Evolutionary conservation across 64 coral and sea anemone species (phyloP), one percentile per base, ranked within the genome.

Genomic region (Actinia equina): DNA sequence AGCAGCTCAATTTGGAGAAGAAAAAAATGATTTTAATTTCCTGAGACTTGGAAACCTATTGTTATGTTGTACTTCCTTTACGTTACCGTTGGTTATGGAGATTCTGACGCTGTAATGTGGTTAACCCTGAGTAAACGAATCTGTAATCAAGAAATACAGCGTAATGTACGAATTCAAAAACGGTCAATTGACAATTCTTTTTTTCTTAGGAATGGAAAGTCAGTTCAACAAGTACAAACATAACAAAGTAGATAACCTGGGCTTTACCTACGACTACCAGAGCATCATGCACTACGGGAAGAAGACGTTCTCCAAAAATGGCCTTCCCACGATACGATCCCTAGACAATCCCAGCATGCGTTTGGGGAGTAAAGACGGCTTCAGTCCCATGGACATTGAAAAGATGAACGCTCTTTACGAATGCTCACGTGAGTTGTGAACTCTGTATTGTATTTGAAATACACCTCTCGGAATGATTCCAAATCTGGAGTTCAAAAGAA

Each of bases 281-380:
- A 96, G 94, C 80, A 56, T 96, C 56, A 96, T 96, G 94, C 94
- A 96, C 62, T 96, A 96, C 61, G 91, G 94, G 51, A 96, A 88
- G 76, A 83, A 69, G 30, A 96, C 94, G 43, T 96, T 96, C 71
- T 96, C 94, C 2, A 90, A 62, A 79, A 96, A 96, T 82, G 81
- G 80, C 3, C 67, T 71, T 15, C 71, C 94, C 4, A 96, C 94
- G 7, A 85, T 96, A 56, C 88, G 91, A 43, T 88, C 94, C 10
- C 49, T 96, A 17, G 84, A 84, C 42, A 90, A 88, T 67, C 94
- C 91, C 17, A 80, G 59, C 79, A 90, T 93, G 57, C 82, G 84
- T 64, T 61, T 96, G 19, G 94, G 94, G 15, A 88, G 94, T 11
- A 84, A 53, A 42, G 88, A 80, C 12, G 94, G 91, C 37, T 96